A percentile compares a stretch with the other conserved stretches of the same genome.
Evolutionary conservation across 37 sponge, comb jelly and placozoan genomes (phyloP).

Genomic region (Ephydatia muelleri): DNA sequence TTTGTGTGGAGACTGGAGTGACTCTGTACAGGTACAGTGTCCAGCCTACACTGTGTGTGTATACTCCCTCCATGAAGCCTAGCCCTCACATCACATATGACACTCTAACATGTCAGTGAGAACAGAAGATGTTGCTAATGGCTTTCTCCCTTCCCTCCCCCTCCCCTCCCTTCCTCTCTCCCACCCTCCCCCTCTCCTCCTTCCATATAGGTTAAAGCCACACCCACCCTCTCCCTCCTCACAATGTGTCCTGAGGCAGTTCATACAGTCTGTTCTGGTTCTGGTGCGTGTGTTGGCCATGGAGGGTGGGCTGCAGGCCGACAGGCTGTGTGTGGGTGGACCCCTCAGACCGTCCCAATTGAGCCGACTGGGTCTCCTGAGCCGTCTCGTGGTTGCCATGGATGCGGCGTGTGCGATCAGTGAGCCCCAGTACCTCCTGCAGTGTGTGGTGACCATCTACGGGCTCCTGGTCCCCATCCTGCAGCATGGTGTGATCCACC

Average conservation of each 20-base stretch:
- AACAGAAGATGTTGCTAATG: no score
- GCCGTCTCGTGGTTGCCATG: constrained; percentile 65
- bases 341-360: constrained; percentile 40
- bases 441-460: constrained; percentile 76
- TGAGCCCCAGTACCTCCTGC: constrained; percentile 62
- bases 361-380: constrained; percentile 51
- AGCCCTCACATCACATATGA: no score
- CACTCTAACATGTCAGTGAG: no score
- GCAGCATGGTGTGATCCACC: constrained; percentile 55
- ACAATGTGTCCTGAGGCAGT: constrained; percentile 12
- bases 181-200: neutral
- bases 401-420: constrained; percentile 69
- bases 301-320: constrained; percentile 13
- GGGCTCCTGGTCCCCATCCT: constrained; percentile 81
- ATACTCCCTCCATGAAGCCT: no score
- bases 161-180: neutral
- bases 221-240: constrained; percentile 13
- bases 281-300: constrained; percentile 11
- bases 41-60: no score
- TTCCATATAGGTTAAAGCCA: constrained; percentile 1
- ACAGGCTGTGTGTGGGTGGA: constrained; percentile 18
- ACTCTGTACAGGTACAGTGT: neutral
- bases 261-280: constrained; percentile 53
- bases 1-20: neutral
- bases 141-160: neutral